A percentile compares a stretch with the other conserved stretches of the same genome.
Evolutionary conservation across 2,888 invertebrate species (phyloP).

Genomic region (Meloe dianella): DNA sequence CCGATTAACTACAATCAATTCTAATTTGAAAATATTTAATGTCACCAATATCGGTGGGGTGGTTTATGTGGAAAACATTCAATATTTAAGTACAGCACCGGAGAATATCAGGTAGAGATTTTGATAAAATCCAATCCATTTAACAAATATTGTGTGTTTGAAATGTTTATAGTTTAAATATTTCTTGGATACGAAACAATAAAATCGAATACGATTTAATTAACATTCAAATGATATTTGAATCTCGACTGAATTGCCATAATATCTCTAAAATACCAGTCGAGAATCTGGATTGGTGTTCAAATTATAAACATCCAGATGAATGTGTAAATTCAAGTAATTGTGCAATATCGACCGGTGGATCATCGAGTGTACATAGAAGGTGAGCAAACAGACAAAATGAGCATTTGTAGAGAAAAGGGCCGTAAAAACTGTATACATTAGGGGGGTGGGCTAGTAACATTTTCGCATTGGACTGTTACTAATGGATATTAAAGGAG

Average conservation of each 20-base stretch:
- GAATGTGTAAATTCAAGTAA: constrained; percentile 61
- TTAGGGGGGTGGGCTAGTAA: neutral
- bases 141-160: neutral
- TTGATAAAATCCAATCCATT: neutral
- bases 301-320: constrained; percentile 60
- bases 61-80: constrained; percentile 63
- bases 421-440: constrained; percentile 12
- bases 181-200: constrained; percentile 56
- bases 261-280: constrained; percentile 42
- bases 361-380: constrained; percentile 46
- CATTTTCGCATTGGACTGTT: constrained; percentile 6
- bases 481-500: constrained; percentile 11
- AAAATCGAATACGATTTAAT: constrained; percentile 46
- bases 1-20: neutral
- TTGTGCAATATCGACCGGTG: constrained; percentile 65
- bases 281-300: constrained; percentile 57
- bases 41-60: constrained; percentile 65
- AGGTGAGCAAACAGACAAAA: constrained; percentile 38
- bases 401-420: neutral
- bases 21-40: constrained; percentile 58
- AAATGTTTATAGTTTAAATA: constrained; percentile 53
- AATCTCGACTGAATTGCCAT: constrained; percentile 47
- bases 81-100: constrained; percentile 57
- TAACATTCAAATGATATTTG: constrained; percentile 52
- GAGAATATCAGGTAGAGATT: constrained; percentile 55